Evolutionary conservation across 2,888 invertebrate species (phyloP), one percentile per base, ranked within the genome.

Genomic region (Penaeus monodon): DNA sequence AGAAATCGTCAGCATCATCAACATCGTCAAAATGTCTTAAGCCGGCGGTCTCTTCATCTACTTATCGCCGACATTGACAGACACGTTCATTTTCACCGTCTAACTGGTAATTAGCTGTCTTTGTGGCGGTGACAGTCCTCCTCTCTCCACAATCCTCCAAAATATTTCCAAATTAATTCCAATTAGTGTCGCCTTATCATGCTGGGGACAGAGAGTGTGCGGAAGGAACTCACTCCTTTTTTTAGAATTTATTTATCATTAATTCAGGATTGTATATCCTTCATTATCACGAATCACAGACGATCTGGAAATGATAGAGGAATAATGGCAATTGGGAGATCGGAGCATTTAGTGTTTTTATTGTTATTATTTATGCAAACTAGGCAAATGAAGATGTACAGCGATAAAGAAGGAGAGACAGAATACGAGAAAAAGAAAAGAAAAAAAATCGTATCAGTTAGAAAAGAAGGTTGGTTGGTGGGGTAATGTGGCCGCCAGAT

Each of bases 111-210:
- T 88, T 88, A 88, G 49, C 79, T 83, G 74, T 57, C 84, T 82
- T 85, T 86, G 85, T 88, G 88, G 81, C 20, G 57, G 78, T 88
- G 88, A 88, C 88, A 88, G 88, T 74, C 65, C 83, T 78, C 88
- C 83, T 88, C 88, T 78, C 88, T 86, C 86, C 78, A 83, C 88
- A 83, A 88, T 88, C 88, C 88, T 80, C 86, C 88, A 78, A 79
- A 88, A 88, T 88, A 88, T 88, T 88, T 86, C 88, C 86, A 85
- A 88, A 86, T 88, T 86, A 88, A 86, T 83, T 88, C 88, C 88
- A 88, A 88, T 88, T 88, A 88, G 86, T 86, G 88, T 86, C 85
- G 81, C 82, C 88, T 88, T 88, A 88, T 88, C 85, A 80, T 79
- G 82, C 66, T 73, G 27, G 73, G 64, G 82, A 86, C 82, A 86